Base-by-base conservation (phyloP, 2,113 vertebrate species). In the Cynoglossus semilaevis region DNA sequence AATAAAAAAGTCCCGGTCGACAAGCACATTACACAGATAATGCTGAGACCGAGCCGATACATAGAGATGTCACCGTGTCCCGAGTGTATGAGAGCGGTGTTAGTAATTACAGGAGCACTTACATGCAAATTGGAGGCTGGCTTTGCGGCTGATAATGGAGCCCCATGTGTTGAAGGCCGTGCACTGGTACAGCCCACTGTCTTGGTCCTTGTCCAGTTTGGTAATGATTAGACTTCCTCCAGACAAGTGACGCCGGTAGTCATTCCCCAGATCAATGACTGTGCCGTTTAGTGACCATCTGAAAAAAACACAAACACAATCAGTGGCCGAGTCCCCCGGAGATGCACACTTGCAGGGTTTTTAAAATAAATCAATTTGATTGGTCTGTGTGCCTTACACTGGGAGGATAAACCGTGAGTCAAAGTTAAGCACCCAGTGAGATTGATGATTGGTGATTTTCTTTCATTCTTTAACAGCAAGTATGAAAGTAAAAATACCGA, bases 271-370 rank as follows among this genome's bases (percentile, higher is more conserved):
- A 87, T 93, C 90, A 76, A 94, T 90, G 72, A 89, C 74, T 47
- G 92, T 94, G 80, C 92, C 93, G 73, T 94, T 94, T 84, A 93
- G 90, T 71, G 91, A 92, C 93, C 93, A 94, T 84, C 93, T 94
- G 90, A 49, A 88, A 86, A n/a, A 90, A 90, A 91, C 43, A 86
- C 89, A 91, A 90, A 91, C 89, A 91, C 90, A 91, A 90, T 91
- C 89, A 91, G 86, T 67, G 57, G 70, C 64, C 69, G 47, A 35
- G 77, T 51, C 84, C 80, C 62, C 22, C 44, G 67, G 87, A 86
- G 85, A 88, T 49, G 52, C 63, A 19, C 51, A 15, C 81, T 85
- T 50, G 15, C 64, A 74, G 79, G 77, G 83, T 88, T 87, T 83
- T 80, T 84, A 82, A 80, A 72, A 63, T 46, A 49, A 63, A 90